A percentile compares a stretch with the other conserved stretches of the same genome.
phyloP scores from a whole-genome alignment of 2,888 invertebrate genomes.

The Eurytoma californica region DNA sequence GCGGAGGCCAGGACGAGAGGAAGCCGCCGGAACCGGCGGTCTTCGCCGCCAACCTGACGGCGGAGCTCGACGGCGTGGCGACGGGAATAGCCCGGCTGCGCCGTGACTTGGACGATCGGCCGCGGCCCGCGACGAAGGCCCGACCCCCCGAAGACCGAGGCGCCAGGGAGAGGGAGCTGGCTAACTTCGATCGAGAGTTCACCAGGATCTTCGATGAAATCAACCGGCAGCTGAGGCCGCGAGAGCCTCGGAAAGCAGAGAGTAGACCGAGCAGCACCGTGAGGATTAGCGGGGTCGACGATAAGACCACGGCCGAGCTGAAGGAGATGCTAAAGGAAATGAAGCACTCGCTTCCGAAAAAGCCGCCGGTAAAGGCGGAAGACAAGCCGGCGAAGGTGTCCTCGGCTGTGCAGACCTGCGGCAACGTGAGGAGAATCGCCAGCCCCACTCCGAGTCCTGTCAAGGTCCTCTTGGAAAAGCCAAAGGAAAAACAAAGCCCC shows the following conservation, averaged over 20 bases:
- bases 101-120: conserved; percentile 47
- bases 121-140: background rate
- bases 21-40: background rate
- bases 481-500: background rate
- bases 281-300: conserved; percentile 61
- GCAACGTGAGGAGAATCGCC: conserved; percentile 74
- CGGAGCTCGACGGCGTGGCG: conserved; percentile 49
- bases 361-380: conserved; percentile 72
- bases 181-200: conserved; percentile 65
- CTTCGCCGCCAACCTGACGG: conserved; percentile 41
- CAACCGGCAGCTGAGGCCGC: conserved; percentile 61
- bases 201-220: conserved; percentile 69
- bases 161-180: conserved; percentile 50
- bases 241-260: background rate
- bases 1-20: background rate
- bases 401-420: conserved; percentile 78
- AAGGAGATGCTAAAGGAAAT: conserved; percentile 86
- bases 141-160: background rate
- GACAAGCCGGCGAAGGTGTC: conserved; percentile 75
- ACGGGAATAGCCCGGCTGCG: conserved; percentile 45
- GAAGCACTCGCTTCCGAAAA: conserved; percentile 84
- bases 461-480: no score
- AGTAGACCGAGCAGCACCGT: background rate
- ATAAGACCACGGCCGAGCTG: conserved; percentile 71
- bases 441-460: background rate